Base-by-base conservation (phyloP, 37 sponge, comb jelly and placozoan species). In the Axinella damicornis region DNA sequence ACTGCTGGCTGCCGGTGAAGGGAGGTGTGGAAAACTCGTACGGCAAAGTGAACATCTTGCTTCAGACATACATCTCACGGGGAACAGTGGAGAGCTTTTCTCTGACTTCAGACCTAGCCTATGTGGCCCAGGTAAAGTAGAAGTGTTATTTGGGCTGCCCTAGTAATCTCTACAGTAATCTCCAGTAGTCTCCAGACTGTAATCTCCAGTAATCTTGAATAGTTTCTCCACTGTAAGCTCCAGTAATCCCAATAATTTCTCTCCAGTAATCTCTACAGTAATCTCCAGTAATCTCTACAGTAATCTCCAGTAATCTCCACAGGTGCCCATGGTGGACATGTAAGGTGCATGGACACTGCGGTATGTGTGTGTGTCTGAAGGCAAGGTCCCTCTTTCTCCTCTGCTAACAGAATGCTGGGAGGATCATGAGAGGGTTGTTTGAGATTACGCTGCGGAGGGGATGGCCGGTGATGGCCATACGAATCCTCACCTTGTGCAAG, bases 1-100 rank as follows among this genome's bases (percentile, higher is more conserved):
- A 67, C 30, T 90, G 95, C 53, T 36, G 34, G 22, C 67, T 91
- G 74, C 78, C 71, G 11, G 94, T 94, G 18, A 46, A 83, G 63
- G 95, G 95, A 28, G 99, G 97, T 0, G 83, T 84, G 52, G 97
- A 93, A 83, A 94, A 98, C 57, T 73, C 85, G 36, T 79, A 96
- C 75, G 99, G 99, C 17, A 98, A 98, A 71, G 94, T 95, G 67
- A 98, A 96, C 85, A 91, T 96, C 69, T 74, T 96, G 12, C 82
- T 98, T 2, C 99, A 98, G 71, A 69, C 87, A 14, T 89, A 85
- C 88, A 93, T 98, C 62, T 96, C 97, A 2, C 77, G 86, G 28
- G 82, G 35, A n/a, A 16, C 59, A 13, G 75, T 94, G 34, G 90
- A 96, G 46, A 88, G 88, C 55, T 98, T 96, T 86, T 98, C 99